Percentiles rank a stretch among this genome's conserved stretches.
These are phyloP conservation scores for Sceloporus tristichus DNA, from an alignment of 2,113 vertebrate species.

Conservation along the genomic window DNA sequence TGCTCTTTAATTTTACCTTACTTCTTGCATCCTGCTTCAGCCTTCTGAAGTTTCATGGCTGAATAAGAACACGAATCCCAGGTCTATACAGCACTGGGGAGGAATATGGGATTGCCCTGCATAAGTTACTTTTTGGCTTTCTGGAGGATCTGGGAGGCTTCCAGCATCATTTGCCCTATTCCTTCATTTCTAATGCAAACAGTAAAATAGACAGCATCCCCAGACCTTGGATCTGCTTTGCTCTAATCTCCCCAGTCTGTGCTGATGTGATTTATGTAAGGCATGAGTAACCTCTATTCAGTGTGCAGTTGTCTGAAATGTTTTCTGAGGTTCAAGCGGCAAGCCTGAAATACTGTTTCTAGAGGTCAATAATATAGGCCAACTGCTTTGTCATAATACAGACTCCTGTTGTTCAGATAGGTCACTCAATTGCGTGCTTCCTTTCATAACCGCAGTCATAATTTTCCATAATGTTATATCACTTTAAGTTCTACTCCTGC, in stretches of 20 bases:
- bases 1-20: no score
- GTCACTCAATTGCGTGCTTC: background rate
- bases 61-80: no score
- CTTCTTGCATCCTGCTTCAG: no score
- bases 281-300: background rate
- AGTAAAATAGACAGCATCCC: background rate
- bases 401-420: background rate
- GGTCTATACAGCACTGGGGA: no score
- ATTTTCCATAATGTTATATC: background rate
- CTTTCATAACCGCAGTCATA: background rate
- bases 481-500: background rate
- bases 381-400: background rate
- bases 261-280: background rate
- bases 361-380: background rate
- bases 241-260: background rate
- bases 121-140: no score
- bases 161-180: background rate
- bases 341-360: background rate
- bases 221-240: background rate
- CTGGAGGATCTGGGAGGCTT: no score
- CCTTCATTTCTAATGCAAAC: background rate
- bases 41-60: no score
- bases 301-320: background rate
- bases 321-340: background rate
- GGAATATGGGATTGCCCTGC: no score